phyloP scores from a whole-genome alignment of 2,113 vertebrate genomes.

The Gambusia holbrooki region DNA sequence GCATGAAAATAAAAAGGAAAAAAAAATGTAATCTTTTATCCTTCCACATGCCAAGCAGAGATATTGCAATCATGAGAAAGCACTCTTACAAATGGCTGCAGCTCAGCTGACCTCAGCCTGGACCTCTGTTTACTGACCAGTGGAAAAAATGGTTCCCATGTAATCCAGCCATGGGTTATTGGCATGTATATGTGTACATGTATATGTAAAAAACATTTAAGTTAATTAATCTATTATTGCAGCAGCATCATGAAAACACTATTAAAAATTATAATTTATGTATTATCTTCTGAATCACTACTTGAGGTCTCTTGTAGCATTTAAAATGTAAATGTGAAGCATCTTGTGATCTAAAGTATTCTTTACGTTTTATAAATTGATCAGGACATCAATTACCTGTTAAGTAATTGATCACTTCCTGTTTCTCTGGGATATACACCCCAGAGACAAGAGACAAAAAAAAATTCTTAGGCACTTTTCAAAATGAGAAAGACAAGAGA shows the following conservation, averaged over 20 bases:
- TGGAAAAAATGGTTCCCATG: background rate
- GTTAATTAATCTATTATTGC: no score
- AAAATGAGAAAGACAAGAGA: no score
- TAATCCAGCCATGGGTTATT: constrained; percentile 43
- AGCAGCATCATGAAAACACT: no score
- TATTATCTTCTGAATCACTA: no score
- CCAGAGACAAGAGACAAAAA: background rate
- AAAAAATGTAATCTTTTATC: constrained; percentile 14
- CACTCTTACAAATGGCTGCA: constrained; percentile 43
- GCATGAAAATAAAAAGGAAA: constrained; percentile 39
- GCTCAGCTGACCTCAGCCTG: constrained; percentile 54
- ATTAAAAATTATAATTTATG: no score
- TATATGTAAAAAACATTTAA: no score
- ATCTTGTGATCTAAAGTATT: background rate
- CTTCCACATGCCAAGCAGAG: constrained; percentile 39
- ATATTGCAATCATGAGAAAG: constrained; percentile 47
- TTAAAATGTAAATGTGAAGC: no score
- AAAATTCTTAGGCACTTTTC: no score
- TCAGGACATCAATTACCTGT: no score
- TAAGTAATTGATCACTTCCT: background rate
- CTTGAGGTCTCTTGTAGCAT: no score
- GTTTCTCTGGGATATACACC: background rate
- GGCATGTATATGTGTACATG: no score
- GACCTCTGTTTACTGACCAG: constrained; percentile 59
- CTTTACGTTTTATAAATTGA: no score